Evolutionary conservation across 2,113 vertebrate genomes (phyloP).

Genomic region (Amblyopsis rosae): DNA sequence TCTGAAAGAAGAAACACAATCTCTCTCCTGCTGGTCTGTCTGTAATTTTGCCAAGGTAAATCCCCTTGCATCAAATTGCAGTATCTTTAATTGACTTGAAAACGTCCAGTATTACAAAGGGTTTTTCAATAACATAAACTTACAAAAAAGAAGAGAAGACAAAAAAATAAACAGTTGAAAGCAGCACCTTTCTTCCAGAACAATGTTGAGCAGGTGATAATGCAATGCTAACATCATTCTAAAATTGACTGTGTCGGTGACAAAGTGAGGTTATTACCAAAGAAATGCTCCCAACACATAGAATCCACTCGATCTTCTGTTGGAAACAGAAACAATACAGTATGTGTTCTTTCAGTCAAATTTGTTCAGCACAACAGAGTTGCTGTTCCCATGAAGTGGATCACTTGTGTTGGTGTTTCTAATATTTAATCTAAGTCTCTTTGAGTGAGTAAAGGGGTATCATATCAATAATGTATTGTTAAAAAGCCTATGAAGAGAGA

Average conservation of each 20-base stretch:
- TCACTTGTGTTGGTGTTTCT: too few species aligned
- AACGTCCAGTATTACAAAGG: conserved; percentile 36
- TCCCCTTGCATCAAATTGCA: conserved; percentile 74
- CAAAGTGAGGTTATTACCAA: background rate
- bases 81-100: conserved; percentile 42
- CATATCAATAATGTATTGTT: too few species aligned
- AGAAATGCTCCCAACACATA: too few species aligned
- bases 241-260: conserved; percentile 47
- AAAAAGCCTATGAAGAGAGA: too few species aligned
- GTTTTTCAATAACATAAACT: conserved; percentile 41
- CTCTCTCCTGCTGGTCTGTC: conserved; percentile 67
- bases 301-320: background rate
- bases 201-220: conserved; percentile 63
- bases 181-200: conserved; percentile 88
- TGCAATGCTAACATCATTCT: conserved; percentile 84
- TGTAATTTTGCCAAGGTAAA: conserved; percentile 24
- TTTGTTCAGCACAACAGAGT: too few species aligned
- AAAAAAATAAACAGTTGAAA: conserved; percentile 62
- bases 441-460: too few species aligned
- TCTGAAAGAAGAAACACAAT: conserved; percentile 72
- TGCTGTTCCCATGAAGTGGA: too few species aligned
- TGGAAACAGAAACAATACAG: background rate
- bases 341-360: too few species aligned
- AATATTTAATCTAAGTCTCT: too few species aligned
- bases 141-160: background rate